These are phyloP conservation scores for Cephonodes hylas DNA, from an alignment of 2,888 invertebrate genomes.

Conservation along the genomic window DNA sequence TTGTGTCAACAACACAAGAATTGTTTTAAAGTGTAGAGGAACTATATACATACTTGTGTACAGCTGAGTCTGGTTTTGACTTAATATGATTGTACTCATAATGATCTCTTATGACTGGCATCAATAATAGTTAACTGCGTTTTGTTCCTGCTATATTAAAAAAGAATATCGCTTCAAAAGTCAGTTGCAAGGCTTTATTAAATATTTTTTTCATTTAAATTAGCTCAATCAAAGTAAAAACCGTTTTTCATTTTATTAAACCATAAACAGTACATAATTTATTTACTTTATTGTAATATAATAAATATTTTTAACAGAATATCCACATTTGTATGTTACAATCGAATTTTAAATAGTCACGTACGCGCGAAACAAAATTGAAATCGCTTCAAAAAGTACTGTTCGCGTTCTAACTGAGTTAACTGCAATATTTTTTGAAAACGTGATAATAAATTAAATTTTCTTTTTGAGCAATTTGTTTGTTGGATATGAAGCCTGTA, in stretches of 20 bases:
- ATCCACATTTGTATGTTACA: neutral
- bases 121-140: too few relatives aligned
- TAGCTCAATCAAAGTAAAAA: neutral
- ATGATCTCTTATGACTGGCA: too few relatives aligned
- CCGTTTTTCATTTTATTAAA: neutral
- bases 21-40: too few relatives aligned
- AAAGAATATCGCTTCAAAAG: too few relatives aligned
- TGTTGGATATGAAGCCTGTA: neutral
- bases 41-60: too few relatives aligned
- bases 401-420: slow-evolving; percentile 15
- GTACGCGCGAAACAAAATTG: neutral
- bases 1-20: too few relatives aligned
- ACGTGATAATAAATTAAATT: slow-evolving; percentile 20
- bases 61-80: too few relatives aligned
- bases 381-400: slow-evolving; percentile 11
- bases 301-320: neutral
- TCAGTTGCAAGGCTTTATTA: too few relatives aligned
- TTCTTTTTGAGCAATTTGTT: slow-evolving; percentile 13
- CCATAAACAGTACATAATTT: neutral
- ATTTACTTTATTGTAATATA: neutral
- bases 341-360: slow-evolving; percentile 7
- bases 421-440: slow-evolving; percentile 17
- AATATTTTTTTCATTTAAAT: too few relatives aligned
- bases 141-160: too few relatives aligned
- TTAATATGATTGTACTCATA: too few relatives aligned